phyloP scores from a whole-genome alignment of 2,113 vertebrate species.

The Anthoscopus minutus region DNA sequence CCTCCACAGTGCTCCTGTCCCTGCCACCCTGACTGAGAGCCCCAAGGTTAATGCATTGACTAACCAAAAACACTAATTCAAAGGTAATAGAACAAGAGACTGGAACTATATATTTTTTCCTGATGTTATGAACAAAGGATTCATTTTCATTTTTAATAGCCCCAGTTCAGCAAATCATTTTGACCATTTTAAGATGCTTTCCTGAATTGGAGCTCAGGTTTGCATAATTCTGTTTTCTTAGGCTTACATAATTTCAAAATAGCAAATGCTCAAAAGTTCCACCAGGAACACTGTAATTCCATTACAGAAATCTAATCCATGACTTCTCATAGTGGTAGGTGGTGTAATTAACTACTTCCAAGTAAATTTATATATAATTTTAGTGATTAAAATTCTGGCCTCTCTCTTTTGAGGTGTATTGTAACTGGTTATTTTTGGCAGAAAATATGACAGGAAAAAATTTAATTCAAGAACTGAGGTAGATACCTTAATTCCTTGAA shows the following conservation, averaged over 20 bases:
- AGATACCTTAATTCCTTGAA: not conserved
- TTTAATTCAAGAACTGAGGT: not conserved
- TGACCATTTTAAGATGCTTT: not conserved
- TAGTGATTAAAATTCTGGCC: not conserved
- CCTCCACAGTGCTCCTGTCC: conserved; percentile 11
- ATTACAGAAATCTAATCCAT: not conserved
- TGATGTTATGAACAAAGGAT: not conserved
- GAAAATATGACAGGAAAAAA: not conserved
- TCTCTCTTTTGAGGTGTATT: not conserved
- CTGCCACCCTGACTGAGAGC: conserved; percentile 29
- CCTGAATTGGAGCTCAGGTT: not conserved
- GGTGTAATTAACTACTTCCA: not conserved
- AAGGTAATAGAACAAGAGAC: not conserved
- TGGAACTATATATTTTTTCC: not conserved
- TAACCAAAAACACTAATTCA: conserved; percentile 4
- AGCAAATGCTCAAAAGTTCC: not conserved
- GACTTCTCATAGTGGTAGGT: not conserved
- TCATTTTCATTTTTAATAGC: not conserved
- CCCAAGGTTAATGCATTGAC: conserved; percentile 65
- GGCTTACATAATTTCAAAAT: not conserved
- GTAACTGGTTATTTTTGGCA: not conserved
- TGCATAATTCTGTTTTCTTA: not conserved
- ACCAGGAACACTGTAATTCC: not conserved
- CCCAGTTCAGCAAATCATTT: not conserved
- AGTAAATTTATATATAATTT: not conserved